phyloP scores from a whole-genome alignment of 2,113 vertebrate species.

The Pardalotus punctatus region DNA sequence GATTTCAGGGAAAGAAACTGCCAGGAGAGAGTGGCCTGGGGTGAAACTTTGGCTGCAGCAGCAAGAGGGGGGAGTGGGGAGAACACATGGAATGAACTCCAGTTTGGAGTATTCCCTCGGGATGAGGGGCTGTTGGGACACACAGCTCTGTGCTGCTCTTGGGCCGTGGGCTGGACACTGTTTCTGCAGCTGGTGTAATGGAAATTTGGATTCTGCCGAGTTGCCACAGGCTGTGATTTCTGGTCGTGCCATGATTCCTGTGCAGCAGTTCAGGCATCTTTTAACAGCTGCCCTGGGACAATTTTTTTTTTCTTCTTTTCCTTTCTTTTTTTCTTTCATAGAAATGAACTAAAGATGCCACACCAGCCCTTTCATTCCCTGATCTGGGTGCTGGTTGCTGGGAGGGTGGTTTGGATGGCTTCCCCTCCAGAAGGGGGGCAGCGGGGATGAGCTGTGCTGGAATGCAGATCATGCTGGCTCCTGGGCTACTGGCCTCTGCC shows the following conservation, averaged over 20 bases:
- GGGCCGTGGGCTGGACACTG: fast-evolving
- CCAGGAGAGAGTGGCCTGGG: background rate
- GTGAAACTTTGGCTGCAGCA: background rate
- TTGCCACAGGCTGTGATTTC: background rate
- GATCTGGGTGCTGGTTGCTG: background rate
- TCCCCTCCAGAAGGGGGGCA: background rate
- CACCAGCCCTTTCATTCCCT: background rate
- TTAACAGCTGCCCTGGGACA: background rate
- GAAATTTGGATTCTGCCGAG: background rate
- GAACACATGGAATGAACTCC: background rate
- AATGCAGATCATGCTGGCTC: background rate
- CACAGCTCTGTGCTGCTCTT: fast-evolving
- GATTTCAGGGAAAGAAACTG: background rate
- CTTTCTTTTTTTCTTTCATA: background rate
- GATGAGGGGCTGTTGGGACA: background rate
- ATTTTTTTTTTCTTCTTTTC: background rate
- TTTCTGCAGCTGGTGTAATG: fast-evolving
- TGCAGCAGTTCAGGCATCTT: background rate
- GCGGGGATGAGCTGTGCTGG: background rate
- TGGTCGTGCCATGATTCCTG: fast-evolving
- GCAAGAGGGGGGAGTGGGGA: fast-evolving
- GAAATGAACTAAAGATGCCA: background rate
- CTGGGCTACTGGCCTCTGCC: background rate
- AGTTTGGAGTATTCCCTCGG: fast-evolving
- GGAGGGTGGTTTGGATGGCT: background rate